Conservation (phyloP, 2,113 vertebrate genomes). For the Pheucticus melanocephalus region DNA sequence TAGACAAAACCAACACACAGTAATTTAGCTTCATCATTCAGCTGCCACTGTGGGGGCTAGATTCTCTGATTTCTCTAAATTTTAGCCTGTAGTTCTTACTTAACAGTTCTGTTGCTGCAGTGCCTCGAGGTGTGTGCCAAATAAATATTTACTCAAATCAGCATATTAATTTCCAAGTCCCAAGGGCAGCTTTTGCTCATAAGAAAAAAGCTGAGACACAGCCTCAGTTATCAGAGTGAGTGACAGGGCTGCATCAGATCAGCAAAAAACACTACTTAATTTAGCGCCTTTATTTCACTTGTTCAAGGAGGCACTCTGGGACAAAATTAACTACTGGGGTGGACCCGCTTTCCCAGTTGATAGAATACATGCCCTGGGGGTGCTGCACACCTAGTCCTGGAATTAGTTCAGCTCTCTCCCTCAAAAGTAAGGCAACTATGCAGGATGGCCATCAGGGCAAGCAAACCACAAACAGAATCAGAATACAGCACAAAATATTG, state of each 20-base stretch:
- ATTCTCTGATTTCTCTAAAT: background rate
- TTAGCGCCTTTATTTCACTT: background rate
- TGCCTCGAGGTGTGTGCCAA: background rate
- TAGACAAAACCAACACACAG: background rate
- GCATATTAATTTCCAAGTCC: background rate
- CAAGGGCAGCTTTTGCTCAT: background rate
- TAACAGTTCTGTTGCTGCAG: background rate
- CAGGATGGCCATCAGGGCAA: background rate
- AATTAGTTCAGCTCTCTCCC: background rate
- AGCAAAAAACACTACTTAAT: background rate
- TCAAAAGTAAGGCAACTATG: background rate
- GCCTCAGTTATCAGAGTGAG: background rate
- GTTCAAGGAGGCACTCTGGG: background rate
- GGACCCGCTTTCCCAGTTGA: background rate
- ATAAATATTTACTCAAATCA: slow-evolving; percentile 23
- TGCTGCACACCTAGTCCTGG: background rate
- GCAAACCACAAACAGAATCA: background rate
- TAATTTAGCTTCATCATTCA: background rate
- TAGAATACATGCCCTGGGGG: background rate
- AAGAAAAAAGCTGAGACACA: background rate
- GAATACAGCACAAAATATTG: background rate
- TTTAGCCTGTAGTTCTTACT: background rate
- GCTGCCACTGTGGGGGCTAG: background rate
- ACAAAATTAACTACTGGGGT: background rate
- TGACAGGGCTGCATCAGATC: background rate